phyloP scores from a whole-genome alignment of 1,140 invertebrate genomes.

The Thereuonema tuberculata region DNA sequence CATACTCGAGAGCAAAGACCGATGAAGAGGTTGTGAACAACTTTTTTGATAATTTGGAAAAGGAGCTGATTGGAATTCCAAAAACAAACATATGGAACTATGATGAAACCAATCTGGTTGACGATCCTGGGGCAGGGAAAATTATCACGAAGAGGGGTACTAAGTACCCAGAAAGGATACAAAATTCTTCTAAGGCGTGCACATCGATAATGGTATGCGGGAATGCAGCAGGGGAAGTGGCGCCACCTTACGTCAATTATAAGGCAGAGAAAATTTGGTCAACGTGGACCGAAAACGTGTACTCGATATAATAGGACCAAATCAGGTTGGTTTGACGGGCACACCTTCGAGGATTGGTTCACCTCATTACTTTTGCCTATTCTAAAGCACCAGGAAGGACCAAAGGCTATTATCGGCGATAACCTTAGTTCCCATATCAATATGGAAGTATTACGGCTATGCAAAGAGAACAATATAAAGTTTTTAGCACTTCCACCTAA shows the following conservation, averaged over 20 bases:
- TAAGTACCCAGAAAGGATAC: constrained; percentile 26
- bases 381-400: constrained; percentile 8
- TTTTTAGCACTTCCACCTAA: constrained; percentile 23
- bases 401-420: constrained; percentile 18
- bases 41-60: constrained; percentile 24
- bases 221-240: constrained; percentile 16
- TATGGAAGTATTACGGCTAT: constrained; percentile 5
- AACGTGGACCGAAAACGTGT: constrained; percentile 20
- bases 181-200: constrained; percentile 24
- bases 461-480: constrained; percentile 14
- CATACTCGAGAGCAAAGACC: constrained; percentile 1
- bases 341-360: constrained; percentile 21
- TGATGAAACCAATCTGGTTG: constrained; percentile 27
- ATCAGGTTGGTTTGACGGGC: constrained; percentile 21
- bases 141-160: constrained; percentile 22
- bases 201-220: constrained; percentile 27
- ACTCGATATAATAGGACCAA: too few species aligned
- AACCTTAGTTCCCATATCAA: constrained; percentile 16
- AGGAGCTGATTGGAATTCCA: constrained; percentile 23
- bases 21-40: constrained; percentile 4
- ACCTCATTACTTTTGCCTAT: constrained; percentile 10
- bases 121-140: constrained; percentile 23
- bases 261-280: constrained; percentile 18
- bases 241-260: constrained; percentile 26
- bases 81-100: constrained; percentile 29